Percentiles rank a stretch among this genome's conserved stretches.
phyloP scores from a whole-genome alignment of 2,797 vertebrate species.

The Bradypus variegatus region DNA sequence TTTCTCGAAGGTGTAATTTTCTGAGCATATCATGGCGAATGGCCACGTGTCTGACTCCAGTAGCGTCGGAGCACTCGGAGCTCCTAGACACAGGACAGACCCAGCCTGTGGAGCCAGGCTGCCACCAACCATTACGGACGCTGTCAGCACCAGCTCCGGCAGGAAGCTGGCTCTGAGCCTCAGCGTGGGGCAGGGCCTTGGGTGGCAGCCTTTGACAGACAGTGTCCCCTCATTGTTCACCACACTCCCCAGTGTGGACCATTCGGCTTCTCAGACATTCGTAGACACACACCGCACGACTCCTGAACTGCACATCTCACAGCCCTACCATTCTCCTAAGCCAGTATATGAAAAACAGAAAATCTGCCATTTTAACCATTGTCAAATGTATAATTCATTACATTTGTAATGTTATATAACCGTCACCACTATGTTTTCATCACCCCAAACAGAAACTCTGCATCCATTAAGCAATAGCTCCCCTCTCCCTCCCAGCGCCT shows the following conservation, averaged over 20 bases:
- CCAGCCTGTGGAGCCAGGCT: not conserved
- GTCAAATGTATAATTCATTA: too few relatives aligned
- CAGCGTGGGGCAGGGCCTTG: not conserved
- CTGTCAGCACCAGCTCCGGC: not conserved
- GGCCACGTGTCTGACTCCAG: not conserved
- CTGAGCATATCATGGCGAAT: not conserved
- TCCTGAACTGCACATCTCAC: not conserved
- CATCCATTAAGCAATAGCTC: too few relatives aligned
- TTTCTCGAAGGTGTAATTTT: not conserved
- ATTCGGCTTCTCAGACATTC: not conserved
- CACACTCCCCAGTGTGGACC: not conserved
- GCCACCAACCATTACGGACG: too few relatives aligned
- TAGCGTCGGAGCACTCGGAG: not conserved
- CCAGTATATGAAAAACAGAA: too few relatives aligned
- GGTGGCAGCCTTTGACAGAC: too few relatives aligned
- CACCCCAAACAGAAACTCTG: too few relatives aligned
- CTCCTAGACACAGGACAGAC: not conserved
- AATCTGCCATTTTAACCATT: too few relatives aligned
- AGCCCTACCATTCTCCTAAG: not conserved
- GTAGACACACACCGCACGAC: not conserved
- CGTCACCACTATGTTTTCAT: too few relatives aligned
- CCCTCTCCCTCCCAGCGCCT: too few relatives aligned
- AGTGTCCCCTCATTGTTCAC: not conserved
- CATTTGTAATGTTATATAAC: too few relatives aligned
- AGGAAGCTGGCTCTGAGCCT: not conserved